A percentile compares a stretch with the other conserved stretches of the same genome.
These are phyloP conservation scores for Nematostella vectensis DNA, from an alignment of 92 coral and sea anemone genomes.

Conservation along the genomic window DNA sequence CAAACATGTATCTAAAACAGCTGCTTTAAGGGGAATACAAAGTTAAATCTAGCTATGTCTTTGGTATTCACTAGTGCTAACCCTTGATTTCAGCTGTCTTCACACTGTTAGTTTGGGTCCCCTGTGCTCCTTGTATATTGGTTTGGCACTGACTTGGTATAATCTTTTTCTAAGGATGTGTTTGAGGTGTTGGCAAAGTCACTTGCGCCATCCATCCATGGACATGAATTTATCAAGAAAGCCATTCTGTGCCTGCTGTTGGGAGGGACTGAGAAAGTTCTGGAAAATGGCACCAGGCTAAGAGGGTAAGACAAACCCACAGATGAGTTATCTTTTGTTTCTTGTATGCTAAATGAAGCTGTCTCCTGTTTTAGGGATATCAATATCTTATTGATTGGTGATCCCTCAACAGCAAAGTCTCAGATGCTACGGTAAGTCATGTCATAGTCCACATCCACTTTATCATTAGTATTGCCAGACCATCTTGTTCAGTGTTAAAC, in stretches of 20 bases:
- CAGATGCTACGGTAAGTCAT: slow-evolving; percentile 83
- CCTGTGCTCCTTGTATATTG: no score
- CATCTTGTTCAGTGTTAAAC: no score
- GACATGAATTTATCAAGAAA: slow-evolving; percentile 91
- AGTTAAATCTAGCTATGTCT: no score
- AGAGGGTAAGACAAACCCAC: slow-evolving; percentile 68
- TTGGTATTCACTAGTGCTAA: no score
- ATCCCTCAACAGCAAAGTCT: slow-evolving; percentile 97
- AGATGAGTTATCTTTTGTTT: not conserved
- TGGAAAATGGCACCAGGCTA: slow-evolving; percentile 93
- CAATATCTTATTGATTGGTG: slow-evolving; percentile 91
- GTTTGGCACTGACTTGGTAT: no score
- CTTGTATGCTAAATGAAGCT: not conserved
- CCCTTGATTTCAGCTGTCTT: no score
- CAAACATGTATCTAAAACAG: no score
- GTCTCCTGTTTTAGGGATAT: slow-evolving; percentile 63
- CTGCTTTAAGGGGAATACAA: no score
- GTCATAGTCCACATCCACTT: no score
- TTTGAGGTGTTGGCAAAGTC: slow-evolving; percentile 76
- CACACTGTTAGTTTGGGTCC: no score
- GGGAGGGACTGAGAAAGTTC: slow-evolving; percentile 88
- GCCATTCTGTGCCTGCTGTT: slow-evolving; percentile 83
- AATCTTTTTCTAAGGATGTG: no score
- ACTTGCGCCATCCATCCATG: slow-evolving; percentile 94
- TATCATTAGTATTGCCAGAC: no score